phyloP scores from a whole-genome alignment of 2,888 invertebrate genomes.

The Chorisops tibialis region DNA sequence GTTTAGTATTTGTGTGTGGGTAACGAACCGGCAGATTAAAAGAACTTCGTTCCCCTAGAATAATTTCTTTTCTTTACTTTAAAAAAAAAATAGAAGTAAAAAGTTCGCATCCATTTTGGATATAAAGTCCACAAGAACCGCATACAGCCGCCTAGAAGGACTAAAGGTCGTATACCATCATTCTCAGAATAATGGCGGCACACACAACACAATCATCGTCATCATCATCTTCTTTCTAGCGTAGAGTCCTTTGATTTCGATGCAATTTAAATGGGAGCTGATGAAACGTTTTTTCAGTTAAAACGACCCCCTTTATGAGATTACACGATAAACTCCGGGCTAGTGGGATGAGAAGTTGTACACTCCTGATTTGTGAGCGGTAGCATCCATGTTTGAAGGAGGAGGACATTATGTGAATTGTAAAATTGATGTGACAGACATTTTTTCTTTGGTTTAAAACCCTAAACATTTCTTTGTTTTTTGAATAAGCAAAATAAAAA shows the following conservation, averaged over 20 bases:
- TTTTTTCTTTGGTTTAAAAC: background rate
- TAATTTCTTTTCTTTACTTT: background rate
- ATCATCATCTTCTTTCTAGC: slow-evolving; percentile 11
- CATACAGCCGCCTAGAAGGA: background rate
- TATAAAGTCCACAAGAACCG: too few species aligned
- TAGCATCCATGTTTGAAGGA: background rate
- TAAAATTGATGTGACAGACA: background rate
- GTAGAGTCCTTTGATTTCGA: slow-evolving; percentile 25
- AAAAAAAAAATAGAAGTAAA: too few species aligned
- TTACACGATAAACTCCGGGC: background rate
- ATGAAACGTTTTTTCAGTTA: slow-evolving; percentile 20
- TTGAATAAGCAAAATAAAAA: too few species aligned
- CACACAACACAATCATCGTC: slow-evolving; percentile 11
- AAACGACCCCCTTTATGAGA: background rate
- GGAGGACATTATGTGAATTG: background rate
- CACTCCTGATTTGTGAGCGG: background rate
- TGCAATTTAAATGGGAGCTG: slow-evolving; percentile 26
- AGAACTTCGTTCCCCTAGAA: slow-evolving; percentile 1
- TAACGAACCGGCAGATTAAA: slow-evolving; percentile 19
- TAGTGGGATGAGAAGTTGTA: background rate
- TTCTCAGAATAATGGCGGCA: slow-evolving; percentile 16
- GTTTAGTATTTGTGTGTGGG: slow-evolving; percentile 1
- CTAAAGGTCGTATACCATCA: slow-evolving; percentile 7
- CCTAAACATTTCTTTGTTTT: too few species aligned
- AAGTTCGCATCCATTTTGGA: too few species aligned